These are phyloP conservation scores for Abrostola tripartita DNA, from an alignment of 2,888 invertebrate genomes.

Conservation along the genomic window DNA sequence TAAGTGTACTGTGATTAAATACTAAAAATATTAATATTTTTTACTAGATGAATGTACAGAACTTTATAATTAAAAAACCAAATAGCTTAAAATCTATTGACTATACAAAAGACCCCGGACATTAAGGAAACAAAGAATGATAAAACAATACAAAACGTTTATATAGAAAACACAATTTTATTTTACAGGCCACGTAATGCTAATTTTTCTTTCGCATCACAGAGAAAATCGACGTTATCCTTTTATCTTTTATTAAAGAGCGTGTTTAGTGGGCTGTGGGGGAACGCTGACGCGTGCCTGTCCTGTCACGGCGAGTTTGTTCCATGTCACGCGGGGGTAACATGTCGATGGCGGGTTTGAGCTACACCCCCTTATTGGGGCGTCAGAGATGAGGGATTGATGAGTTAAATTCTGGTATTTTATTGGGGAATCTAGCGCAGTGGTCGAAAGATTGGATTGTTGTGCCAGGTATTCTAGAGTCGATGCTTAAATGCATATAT, in stretches of 20 bases:
- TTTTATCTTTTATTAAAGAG: slow-evolving; percentile 33
- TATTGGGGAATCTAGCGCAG: not conserved
- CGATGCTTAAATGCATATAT: too few relatives aligned
- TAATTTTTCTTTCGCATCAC: slow-evolving; percentile 1
- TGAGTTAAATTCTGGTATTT: not conserved
- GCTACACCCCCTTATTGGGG: slow-evolving; percentile 24
- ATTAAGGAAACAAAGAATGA: not conserved
- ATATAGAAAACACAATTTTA: not conserved
- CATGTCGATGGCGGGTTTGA: slow-evolving; percentile 39
- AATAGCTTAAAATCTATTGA: too few relatives aligned
- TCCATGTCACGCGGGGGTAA: slow-evolving; percentile 42
- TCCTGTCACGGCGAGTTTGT: slow-evolving; percentile 40
- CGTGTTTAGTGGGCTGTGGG: slow-evolving; percentile 31
- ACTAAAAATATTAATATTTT: too few relatives aligned
- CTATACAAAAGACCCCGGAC: too few relatives aligned
- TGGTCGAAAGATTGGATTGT: not conserved
- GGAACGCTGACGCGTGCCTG: slow-evolving; percentile 34
- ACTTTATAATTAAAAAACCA: too few relatives aligned
- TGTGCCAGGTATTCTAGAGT: not conserved
- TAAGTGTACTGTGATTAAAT: too few relatives aligned
- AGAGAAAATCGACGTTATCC: slow-evolving; percentile 10
- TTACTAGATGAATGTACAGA: too few relatives aligned
- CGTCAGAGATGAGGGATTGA: not conserved
- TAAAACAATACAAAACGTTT: not conserved
- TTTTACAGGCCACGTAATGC: not conserved